phyloP scores from a whole-genome alignment of 2,797 vertebrate genomes.

The Sebastes cheni region DNA sequence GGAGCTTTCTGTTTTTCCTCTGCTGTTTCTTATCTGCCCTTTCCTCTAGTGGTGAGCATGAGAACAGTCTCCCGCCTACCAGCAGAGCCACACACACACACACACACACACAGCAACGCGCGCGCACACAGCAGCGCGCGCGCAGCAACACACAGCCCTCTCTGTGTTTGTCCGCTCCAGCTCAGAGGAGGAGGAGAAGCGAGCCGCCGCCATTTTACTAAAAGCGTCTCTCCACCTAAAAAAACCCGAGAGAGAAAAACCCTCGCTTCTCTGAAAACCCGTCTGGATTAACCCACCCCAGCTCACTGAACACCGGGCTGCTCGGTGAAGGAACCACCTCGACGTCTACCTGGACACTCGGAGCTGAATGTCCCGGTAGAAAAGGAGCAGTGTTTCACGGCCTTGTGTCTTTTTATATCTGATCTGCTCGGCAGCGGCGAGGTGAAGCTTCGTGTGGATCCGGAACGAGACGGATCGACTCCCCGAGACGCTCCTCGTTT shows the following conservation, averaged over 20 bases:
- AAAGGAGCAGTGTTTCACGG: no score
- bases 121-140: constrained; percentile 52
- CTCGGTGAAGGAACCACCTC: no score
- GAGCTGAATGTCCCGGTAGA: no score
- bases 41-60: constrained; percentile 77
- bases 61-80: constrained; percentile 85
- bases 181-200: constrained; percentile 85
- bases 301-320: no score
- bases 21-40: constrained; percentile 66
- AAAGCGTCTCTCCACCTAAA: constrained; percentile 83
- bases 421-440: no score
- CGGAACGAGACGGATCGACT: no score
- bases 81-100: constrained; percentile 7
- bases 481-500: no score
- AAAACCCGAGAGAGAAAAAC: constrained; percentile 66
- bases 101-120: neutral
- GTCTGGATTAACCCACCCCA: no score
- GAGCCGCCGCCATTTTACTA: constrained; percentile 96
- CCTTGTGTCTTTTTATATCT: no score
- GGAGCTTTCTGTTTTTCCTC: constrained; percentile 11
- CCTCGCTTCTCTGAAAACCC: no score
- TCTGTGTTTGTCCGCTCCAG: constrained; percentile 84
- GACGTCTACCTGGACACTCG: no score
- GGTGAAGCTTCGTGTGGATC: no score
- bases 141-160: constrained; percentile 71